Conservation (phyloP, 2,797 vertebrate genomes). For the Argentina silus region DNA sequence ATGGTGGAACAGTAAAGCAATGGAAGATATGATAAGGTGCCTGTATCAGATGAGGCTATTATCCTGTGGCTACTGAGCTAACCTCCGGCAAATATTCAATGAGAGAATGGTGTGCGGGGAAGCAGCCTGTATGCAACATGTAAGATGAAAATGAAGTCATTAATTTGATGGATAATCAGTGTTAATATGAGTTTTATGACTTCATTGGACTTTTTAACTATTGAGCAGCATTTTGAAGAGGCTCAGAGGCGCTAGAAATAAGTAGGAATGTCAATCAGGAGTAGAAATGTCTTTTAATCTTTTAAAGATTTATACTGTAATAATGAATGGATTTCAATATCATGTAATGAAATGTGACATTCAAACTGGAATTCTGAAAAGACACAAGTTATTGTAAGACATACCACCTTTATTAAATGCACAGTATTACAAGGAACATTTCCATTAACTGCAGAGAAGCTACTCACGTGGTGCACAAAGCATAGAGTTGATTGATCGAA, state of each 20-base stretch:
- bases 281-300: no score
- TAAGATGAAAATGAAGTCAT: background rate
- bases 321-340: no score
- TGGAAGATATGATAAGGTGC: background rate
- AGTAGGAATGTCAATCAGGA: no score
- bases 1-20: background rate
- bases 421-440: conserved; percentile 98
- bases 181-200: background rate
- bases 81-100: background rate
- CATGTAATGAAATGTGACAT: no score
- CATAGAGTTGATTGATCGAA: conserved; percentile 86
- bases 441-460: conserved; percentile 94
- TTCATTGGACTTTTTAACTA: background rate
- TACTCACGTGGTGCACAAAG: conserved; percentile 95
- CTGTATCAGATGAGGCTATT: background rate
- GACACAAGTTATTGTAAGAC: conserved; percentile 76
- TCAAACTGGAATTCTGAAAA: conserved; percentile 8
- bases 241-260: background rate
- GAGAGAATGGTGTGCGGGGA: background rate
- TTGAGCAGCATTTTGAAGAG: background rate
- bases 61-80: background rate
- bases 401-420: conserved; percentile 97
- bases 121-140: background rate
- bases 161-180: background rate
- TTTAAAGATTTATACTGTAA: no score